phyloP scores from a whole-genome alignment of 1,140 invertebrate species.

The Ganaspis sp. region DNA sequence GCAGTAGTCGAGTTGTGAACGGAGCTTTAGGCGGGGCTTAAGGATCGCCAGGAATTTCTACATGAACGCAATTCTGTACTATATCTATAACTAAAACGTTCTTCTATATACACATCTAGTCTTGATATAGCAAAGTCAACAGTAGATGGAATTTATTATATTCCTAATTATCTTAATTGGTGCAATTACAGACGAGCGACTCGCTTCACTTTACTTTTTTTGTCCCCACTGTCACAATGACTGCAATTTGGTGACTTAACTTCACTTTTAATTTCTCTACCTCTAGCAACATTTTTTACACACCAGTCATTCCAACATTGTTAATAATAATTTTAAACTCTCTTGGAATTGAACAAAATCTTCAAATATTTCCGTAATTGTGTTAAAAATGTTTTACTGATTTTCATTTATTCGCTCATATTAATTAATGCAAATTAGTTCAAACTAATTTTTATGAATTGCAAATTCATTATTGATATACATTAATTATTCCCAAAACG shows the following conservation, averaged over 20 bases:
- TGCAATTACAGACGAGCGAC: constrained; percentile 7
- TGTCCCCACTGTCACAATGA: not conserved
- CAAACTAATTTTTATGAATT: too few relatives aligned
- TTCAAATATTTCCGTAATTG: too few relatives aligned
- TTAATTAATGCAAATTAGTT: too few relatives aligned
- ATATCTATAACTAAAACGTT: not conserved
- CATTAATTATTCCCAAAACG: too few relatives aligned
- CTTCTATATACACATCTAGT: not conserved
- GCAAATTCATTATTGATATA: too few relatives aligned
- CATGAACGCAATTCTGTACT: constrained; percentile 23
- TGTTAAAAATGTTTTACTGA: too few relatives aligned
- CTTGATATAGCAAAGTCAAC: not conserved
- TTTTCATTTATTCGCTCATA: too few relatives aligned
- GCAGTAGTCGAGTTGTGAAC: not conserved
- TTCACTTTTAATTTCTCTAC: not conserved
- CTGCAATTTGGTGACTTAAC: constrained; percentile 13
- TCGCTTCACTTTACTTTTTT: not conserved
- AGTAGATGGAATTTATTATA: constrained; percentile 43
- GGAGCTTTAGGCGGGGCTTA: constrained; percentile 9
- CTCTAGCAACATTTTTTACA: not conserved
- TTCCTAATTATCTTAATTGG: constrained; percentile 41
- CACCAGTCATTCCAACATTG: too few relatives aligned
- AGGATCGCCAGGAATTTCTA: constrained; percentile 8
- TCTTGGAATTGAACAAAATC: too few relatives aligned
- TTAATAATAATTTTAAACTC: too few relatives aligned